A percentile compares a stretch with the other conserved stretches of the same genome.
Evolutionary conservation across 2,888 invertebrate genomes (phyloP).

Genomic region (Fragum whitleyi): DNA sequence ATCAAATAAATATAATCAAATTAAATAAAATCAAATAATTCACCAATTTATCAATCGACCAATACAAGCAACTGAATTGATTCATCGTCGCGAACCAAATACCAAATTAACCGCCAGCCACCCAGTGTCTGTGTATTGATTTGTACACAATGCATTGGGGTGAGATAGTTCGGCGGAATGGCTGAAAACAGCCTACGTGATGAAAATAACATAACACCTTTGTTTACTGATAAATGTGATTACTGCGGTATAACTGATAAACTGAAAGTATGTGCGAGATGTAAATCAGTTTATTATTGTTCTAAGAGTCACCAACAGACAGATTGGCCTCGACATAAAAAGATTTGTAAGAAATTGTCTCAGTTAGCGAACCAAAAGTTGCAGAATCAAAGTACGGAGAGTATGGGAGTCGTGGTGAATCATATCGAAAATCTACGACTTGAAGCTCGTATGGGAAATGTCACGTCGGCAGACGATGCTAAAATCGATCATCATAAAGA

Average conservation of each 20-base stretch:
- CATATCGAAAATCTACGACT: conserved; percentile 20
- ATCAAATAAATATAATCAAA: too few relatives aligned
- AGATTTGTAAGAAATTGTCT: conserved; percentile 62
- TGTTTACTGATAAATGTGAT: conserved; percentile 68
- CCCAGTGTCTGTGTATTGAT: too few relatives aligned
- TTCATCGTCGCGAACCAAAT: too few relatives aligned
- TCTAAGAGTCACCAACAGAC: conserved; percentile 80
- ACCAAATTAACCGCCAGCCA: too few relatives aligned
- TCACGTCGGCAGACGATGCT: conserved; percentile 13
- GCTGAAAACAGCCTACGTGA: conserved; percentile 69
- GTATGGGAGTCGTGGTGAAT: conserved; percentile 25
- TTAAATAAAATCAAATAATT: too few relatives aligned
- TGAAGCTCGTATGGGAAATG: conserved; percentile 19
- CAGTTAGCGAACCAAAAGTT: neutral
- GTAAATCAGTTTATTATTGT: conserved; percentile 81
- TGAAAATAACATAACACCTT: conserved; percentile 56
- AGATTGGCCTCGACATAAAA: conserved; percentile 81
- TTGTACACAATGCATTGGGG: too few relatives aligned
- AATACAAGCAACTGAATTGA: too few relatives aligned
- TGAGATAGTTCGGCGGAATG: conserved; percentile 20
- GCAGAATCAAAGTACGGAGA: conserved; percentile 16
- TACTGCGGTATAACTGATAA: conserved; percentile 79
- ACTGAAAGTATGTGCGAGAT: conserved; percentile 80
- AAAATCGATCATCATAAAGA: conserved; percentile 7
- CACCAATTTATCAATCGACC: too few relatives aligned